A percentile compares a stretch with the other conserved stretches of the same genome.
phyloP scores from a whole-genome alignment of 64 coral and sea anemone species.

The Pachyseris speciosa region DNA sequence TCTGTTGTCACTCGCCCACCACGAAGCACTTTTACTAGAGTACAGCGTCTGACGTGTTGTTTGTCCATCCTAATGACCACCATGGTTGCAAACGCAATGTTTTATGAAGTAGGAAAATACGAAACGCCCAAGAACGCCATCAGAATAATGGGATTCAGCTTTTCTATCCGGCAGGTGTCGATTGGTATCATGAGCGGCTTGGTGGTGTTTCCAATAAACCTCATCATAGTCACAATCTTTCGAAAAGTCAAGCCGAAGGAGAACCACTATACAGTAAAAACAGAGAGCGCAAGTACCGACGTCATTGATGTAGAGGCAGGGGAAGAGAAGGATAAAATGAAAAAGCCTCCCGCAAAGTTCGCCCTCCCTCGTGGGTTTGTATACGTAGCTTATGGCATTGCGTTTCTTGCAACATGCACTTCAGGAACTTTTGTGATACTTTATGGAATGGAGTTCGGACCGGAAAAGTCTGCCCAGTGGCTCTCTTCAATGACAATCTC shows the following conservation, averaged over 20 bases:
- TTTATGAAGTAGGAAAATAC: constrained; percentile 32
- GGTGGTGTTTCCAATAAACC: constrained; percentile 62
- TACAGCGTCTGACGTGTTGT: constrained; percentile 58
- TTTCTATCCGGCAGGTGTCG: constrained; percentile 45
- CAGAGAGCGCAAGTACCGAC: background rate
- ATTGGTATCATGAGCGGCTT: constrained; percentile 66
- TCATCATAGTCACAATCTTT: constrained; percentile 65
- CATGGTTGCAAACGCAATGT: constrained; percentile 73
- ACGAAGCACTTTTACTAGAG: constrained; percentile 47
- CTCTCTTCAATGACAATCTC: constrained; percentile 54
- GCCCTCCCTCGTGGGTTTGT: constrained; percentile 56
- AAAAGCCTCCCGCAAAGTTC: background rate
- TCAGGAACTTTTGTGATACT: constrained; percentile 71
- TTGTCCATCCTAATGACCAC: constrained; percentile 33
- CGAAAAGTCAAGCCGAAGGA: background rate
- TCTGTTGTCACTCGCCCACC: constrained; percentile 50
- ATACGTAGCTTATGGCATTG: constrained; percentile 67
- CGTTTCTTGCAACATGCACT: background rate
- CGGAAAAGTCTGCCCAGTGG: constrained; percentile 77
- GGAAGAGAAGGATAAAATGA: background rate
- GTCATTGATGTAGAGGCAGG: background rate
- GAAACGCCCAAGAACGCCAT: constrained; percentile 11
- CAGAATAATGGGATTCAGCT: constrained; percentile 44
- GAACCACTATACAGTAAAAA: background rate
- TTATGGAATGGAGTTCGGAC: constrained; percentile 74